Evolutionary conservation across 2,113 vertebrate genomes (phyloP).

Genomic region (Cyprinodon tularosa): DNA sequence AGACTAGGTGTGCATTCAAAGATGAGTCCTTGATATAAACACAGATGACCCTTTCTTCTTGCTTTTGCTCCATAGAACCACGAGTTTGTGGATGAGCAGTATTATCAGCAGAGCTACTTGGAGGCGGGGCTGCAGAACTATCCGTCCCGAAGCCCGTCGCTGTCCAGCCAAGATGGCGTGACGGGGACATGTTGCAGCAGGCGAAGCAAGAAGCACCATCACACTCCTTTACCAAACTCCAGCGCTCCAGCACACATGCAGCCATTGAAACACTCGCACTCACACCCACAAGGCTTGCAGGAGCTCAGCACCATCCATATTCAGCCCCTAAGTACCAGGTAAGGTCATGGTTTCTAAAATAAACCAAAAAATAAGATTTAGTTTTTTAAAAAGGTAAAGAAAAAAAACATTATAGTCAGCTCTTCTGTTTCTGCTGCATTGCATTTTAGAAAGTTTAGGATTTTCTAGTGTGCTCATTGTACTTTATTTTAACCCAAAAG

Average conservation of each 20-base stretch:
- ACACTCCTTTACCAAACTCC: conserved; percentile 88
- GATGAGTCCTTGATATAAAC: conserved; percentile 26
- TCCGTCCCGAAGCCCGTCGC: conserved; percentile 89
- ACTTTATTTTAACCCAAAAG: too few relatives aligned
- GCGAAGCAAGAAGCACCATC: conserved; percentile 86
- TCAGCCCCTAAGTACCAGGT: conserved; percentile 95
- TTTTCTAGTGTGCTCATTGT: too few relatives aligned
- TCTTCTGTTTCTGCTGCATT: too few relatives aligned
- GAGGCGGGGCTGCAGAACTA: conserved; percentile 92
- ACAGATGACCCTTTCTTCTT: not conserved
- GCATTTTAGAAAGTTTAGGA: too few relatives aligned
- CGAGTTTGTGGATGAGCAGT: conserved; percentile 95
- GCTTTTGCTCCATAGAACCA: conserved; percentile 85
- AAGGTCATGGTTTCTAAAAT: conserved; percentile 1
- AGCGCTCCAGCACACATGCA: conserved; percentile 85
- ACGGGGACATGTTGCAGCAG: conserved; percentile 92
- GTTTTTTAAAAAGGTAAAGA: not conserved
- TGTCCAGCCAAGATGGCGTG: conserved; percentile 88
- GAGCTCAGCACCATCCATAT: conserved; percentile 99
- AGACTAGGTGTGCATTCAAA: not conserved
- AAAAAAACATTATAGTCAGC: too few relatives aligned
- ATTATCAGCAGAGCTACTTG: conserved; percentile 97
- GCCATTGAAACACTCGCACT: conserved; percentile 86
- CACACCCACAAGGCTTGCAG: conserved; percentile 90
- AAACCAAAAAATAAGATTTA: not conserved